Conservation (phyloP, 2,888 invertebrate genomes). For the Holacanthella duospinosa region DNA sequence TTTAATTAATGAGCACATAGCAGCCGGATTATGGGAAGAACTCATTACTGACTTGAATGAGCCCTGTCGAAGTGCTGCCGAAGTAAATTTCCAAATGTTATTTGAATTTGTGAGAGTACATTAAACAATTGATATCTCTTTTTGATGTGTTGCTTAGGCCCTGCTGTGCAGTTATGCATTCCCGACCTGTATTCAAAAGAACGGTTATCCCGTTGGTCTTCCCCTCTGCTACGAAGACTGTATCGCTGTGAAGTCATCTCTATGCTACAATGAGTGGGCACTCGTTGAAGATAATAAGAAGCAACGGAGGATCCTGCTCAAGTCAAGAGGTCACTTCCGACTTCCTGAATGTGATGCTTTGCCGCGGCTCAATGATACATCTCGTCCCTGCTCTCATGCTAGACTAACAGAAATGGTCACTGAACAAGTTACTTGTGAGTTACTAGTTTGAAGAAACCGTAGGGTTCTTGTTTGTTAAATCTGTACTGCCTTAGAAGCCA, state of each 20-base stretch:
- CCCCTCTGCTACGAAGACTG: conserved; percentile 90
- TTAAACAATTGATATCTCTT: not conserved
- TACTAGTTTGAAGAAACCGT: not conserved
- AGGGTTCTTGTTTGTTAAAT: not conserved
- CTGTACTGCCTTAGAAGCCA: not conserved
- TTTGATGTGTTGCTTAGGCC: conserved; percentile 46
- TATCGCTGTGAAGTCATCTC: conserved; percentile 74
- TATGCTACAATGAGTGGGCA: conserved; percentile 90
- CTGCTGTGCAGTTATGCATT: conserved; percentile 85
- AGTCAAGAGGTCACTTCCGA: conserved; percentile 73
- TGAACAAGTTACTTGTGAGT: conserved; percentile 68
- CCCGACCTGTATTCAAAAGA: conserved; percentile 65
- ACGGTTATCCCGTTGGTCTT: conserved; percentile 55
- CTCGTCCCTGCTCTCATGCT: conserved; percentile 67
- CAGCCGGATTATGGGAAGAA: conserved; percentile 73
- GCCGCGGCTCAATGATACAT: conserved; percentile 56
- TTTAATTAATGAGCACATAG: conserved; percentile 73
- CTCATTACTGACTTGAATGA: conserved; percentile 66
- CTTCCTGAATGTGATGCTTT: conserved; percentile 75
- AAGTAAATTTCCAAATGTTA: conserved; percentile 45
- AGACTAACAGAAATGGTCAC: conserved; percentile 70
- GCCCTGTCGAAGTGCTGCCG: conserved; percentile 75
- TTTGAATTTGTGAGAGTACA: no score
- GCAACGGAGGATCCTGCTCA: conserved; percentile 61
- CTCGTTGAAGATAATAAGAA: conserved; percentile 81